phyloP scores from a whole-genome alignment of 2,888 invertebrate genomes.

The Catocala nupta region DNA sequence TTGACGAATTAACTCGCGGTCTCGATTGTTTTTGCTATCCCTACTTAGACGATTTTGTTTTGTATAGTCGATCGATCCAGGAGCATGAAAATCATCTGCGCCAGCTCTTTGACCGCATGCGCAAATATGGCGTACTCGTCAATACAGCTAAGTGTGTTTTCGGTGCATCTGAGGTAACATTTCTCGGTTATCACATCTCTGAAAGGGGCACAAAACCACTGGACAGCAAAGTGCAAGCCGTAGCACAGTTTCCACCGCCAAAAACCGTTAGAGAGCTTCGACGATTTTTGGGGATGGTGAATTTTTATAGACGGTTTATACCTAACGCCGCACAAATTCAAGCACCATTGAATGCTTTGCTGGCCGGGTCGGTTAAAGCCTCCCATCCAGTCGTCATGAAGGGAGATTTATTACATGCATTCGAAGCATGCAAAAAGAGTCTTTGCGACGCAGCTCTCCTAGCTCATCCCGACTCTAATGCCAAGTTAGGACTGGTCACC shows the following conservation, averaged over 20 bases:
- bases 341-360: conserved; percentile 9
- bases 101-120: background rate
- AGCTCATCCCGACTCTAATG: conserved; percentile 6
- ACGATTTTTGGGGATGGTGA: conserved; percentile 17
- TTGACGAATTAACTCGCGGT: conserved; percentile 4
- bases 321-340: background rate
- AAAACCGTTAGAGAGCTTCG: conserved; percentile 8
- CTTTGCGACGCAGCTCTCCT: conserved; percentile 10
- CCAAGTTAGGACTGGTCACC: conserved; percentile 12
- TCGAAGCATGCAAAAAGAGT: conserved; percentile 8
- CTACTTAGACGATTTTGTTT: background rate
- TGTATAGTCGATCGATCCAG: background rate
- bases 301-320: conserved; percentile 10
- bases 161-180: conserved; percentile 9
- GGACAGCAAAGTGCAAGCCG: conserved; percentile 11
- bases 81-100: conserved; percentile 11
- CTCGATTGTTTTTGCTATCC: background rate
- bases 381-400: conserved; percentile 6
- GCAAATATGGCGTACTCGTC: conserved; percentile 14
- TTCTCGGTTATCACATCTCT: conserved; percentile 12
- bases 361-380: conserved; percentile 3
- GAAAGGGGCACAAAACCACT: conserved; percentile 1
- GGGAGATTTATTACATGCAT: background rate
- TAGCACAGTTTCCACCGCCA: conserved; percentile 4
- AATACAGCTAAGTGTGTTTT: conserved; percentile 15